Percentiles rank a stretch among this genome's conserved stretches.
Conservation (phyloP, 2,113 vertebrate species). For the Pagrus major region DNA sequence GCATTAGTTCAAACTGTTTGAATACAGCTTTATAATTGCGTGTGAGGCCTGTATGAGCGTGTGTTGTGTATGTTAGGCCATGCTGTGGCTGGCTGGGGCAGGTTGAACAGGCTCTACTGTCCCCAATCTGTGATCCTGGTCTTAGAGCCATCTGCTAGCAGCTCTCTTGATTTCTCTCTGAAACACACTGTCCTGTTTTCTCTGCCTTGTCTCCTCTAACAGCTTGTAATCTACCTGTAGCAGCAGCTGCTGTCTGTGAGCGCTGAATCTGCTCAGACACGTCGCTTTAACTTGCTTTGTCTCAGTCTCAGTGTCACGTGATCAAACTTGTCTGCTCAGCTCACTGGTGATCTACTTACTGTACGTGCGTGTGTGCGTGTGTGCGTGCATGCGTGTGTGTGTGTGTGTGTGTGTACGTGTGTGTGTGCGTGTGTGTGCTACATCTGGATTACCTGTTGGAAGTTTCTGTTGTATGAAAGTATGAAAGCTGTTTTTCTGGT, state of each 20-base stretch:
- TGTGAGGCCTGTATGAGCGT: not conserved
- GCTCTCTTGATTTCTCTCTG: constrained; percentile 42
- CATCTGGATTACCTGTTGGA: too few species aligned
- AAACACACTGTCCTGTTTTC: constrained; percentile 13
- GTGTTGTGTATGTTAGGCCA: constrained; percentile 24
- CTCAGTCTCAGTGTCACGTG: not conserved
- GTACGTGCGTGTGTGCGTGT: not conserved
- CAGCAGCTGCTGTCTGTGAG: not conserved
- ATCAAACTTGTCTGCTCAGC: not conserved
- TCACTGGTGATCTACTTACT: not conserved
- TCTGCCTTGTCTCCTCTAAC: not conserved
- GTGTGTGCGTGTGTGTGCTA: not conserved
- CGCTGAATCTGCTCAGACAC: not conserved
- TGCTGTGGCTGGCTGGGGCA: constrained; percentile 36
- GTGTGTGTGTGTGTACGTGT: not conserved
- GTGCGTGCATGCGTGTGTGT: not conserved
- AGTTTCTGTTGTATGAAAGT: not conserved
- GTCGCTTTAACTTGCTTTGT: not conserved
- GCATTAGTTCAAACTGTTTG: constrained; percentile 1
- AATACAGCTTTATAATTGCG: not conserved
- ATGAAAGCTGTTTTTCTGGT: not conserved
- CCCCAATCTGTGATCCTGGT: constrained; percentile 63
- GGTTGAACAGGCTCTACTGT: constrained; percentile 64
- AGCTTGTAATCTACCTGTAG: constrained; percentile 13
- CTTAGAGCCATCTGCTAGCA: constrained; percentile 74